phyloP scores from a whole-genome alignment of 92 coral and sea anemone genomes.

The Epizoanthus stellaris region DNA sequence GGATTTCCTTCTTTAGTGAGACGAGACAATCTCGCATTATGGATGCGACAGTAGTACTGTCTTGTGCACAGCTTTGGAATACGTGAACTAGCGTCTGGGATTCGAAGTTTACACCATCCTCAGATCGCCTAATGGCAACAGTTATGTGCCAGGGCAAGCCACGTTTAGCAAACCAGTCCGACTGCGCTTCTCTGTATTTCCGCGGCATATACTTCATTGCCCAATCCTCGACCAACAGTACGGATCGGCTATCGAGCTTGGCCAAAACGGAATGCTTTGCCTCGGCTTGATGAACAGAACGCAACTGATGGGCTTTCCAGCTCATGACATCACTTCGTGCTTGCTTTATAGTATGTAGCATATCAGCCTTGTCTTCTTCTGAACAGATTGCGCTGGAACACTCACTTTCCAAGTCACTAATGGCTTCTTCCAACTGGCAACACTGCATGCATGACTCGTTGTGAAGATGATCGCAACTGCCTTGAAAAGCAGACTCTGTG shows the following conservation, averaged over 20 bases:
- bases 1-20: too few species aligned
- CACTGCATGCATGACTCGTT: constrained; percentile 43
- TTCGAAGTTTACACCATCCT: too few species aligned
- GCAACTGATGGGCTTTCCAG: constrained; percentile 66
- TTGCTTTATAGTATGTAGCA: constrained; percentile 47
- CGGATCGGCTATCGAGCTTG: constrained; percentile 42
- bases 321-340: constrained; percentile 45
- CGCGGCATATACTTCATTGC: constrained; percentile 48
- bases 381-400: constrained; percentile 39
- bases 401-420: constrained; percentile 40
- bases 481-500: constrained; percentile 32
- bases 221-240: constrained; percentile 49
- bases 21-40: too few species aligned
- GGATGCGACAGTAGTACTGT: too few species aligned
- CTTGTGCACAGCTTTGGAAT: too few species aligned
- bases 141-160: too few species aligned
- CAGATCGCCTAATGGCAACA: too few species aligned
- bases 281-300: constrained; percentile 63
- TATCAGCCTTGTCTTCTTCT: constrained; percentile 37
- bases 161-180: constrained; percentile 43
- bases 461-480: constrained; percentile 54
- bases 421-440: constrained; percentile 21
- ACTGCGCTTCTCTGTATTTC: constrained; percentile 37
- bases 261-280: constrained; percentile 56
- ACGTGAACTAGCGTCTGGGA: too few species aligned